Evolutionary conservation across 1,140 invertebrate genomes (phyloP), one percentile per base, ranked within the genome.

Genomic region (Pantala flavescens): DNA sequence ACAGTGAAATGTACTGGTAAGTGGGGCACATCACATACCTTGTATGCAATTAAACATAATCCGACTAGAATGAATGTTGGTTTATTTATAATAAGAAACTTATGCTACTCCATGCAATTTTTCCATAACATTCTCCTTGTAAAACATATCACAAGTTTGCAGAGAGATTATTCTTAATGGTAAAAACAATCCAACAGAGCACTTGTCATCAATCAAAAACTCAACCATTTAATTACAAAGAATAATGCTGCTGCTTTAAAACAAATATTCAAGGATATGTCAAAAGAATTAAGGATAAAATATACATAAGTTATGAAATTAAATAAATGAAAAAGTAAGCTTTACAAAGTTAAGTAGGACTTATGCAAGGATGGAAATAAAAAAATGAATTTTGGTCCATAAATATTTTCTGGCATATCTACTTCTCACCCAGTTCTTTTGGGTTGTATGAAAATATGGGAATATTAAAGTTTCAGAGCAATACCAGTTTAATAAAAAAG

Each of bases 401-500:
- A 63, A 63, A 63, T 63, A 5, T 63, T 63, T 63, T 63, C n/a
- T 63, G n/a, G n/a, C 49, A 19, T 12, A 16, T 14, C 49, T 63
- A 63, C 14, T 63, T 63, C 49, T 21, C 49, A 63, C 16, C 49
- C 49, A 63, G 49, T 63, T 63, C 49, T 63, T 63, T 63, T 63
- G 49, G 49, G 49, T 21, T 21, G 49, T 63, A 63, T 63, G 49
- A 63, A 63, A 63, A 63, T 63, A 63, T 63, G n/a, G n/a, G 49
- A 63, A 12, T 63, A 63, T 63, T 63, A 63, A 63, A 63, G 49
- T 63, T 63, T 63, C 12, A 21, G 49, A 63, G 49, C 49, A 63
- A 63, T 63, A 63, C 49, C 14, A 63, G 49, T 63, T 63, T 63
- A 63, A 63, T 63, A 63, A 63, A 63, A 63, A 63, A 63, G 49